These are phyloP conservation scores for Trachelus stipa DNA, from an alignment of 2,888 invertebrate species.

Conservation along the genomic window DNA sequence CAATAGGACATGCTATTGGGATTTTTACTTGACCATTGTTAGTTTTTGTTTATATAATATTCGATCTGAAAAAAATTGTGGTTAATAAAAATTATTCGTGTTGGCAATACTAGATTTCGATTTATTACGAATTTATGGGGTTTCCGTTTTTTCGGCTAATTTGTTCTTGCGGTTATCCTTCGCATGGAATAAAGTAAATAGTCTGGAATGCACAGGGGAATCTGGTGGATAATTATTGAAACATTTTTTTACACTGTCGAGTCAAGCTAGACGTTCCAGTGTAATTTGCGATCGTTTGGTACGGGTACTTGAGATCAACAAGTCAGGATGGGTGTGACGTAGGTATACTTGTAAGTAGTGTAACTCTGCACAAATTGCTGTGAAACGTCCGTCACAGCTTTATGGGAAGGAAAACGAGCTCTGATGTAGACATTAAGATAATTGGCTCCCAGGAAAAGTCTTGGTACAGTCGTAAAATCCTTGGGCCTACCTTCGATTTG, in stretches of 20 bases:
- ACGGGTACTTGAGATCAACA: background rate
- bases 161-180: background rate
- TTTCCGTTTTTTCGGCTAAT: too few relatives aligned
- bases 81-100: background rate
- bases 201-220: background rate
- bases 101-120: background rate
- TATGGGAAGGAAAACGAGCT: background rate
- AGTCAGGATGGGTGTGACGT: background rate
- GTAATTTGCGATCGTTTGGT: background rate
- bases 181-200: background rate
- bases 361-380: background rate
- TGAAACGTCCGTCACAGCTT: background rate
- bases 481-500: background rate
- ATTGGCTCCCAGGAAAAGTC: conserved; percentile 30
- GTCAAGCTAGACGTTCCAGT: background rate
- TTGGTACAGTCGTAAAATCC: conserved; percentile 3
- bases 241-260: background rate
- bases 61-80: background rate
- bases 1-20: background rate
- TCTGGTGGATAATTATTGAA: background rate
- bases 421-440: conserved; percentile 41
- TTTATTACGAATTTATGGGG: too few relatives aligned
- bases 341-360: background rate
- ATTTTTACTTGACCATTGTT: background rate
- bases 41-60: background rate